Percentiles rank a stretch among this genome's conserved stretches.
Evolutionary conservation across 2,797 vertebrate genomes (phyloP).

Genomic region (Acropternis orthonyx): DNA sequence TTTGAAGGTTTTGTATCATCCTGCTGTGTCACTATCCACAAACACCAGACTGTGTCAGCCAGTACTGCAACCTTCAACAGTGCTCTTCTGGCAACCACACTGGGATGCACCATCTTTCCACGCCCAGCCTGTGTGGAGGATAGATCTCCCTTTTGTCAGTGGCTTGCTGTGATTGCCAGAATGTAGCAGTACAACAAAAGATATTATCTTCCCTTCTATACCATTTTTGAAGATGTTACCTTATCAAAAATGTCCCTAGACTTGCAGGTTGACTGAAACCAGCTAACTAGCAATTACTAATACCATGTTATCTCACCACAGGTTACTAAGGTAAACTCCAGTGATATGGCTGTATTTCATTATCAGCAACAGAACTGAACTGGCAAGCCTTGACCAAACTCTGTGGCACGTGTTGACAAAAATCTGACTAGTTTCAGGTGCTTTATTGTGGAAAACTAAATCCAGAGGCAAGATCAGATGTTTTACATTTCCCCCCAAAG

Average conservation of each 20-base stretch:
- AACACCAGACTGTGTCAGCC: background rate
- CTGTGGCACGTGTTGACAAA: background rate
- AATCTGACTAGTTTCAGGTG: background rate
- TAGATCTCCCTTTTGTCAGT: background rate
- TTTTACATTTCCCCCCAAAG: background rate
- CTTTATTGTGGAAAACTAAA: background rate
- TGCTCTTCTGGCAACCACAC: background rate
- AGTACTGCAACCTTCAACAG: background rate
- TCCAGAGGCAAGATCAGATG: background rate
- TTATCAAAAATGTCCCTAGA: background rate
- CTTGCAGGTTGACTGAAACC: background rate
- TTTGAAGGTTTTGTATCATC: background rate
- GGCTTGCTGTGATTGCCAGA: background rate
- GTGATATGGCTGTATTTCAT: background rate
- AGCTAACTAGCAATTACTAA: background rate
- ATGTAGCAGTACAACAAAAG: background rate
- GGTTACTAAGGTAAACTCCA: background rate
- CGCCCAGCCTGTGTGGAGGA: background rate
- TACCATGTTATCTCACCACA: background rate
- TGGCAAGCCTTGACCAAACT: background rate
- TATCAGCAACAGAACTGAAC: background rate
- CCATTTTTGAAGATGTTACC: background rate
- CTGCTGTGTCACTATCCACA: background rate
- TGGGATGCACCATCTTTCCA: background rate
- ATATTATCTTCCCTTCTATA: background rate